Evolutionary conservation across 2,888 invertebrate species (phyloP).

Genomic region (Sminthurides aquaticus): DNA sequence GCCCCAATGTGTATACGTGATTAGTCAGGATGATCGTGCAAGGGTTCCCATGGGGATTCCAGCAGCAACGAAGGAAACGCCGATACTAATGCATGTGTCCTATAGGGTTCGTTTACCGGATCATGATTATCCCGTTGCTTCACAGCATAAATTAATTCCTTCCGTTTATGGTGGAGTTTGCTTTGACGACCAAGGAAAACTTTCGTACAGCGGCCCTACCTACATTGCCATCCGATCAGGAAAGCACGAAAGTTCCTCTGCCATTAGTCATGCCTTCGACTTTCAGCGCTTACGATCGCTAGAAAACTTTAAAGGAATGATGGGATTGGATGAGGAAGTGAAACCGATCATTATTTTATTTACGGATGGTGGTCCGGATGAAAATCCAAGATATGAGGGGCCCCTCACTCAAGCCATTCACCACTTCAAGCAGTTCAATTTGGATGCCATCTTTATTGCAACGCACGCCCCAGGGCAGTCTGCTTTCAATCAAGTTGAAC

Average conservation of each 20-base stretch:
- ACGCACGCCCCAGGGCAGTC: constrained; percentile 1
- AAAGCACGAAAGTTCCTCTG: background rate
- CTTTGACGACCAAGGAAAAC: background rate
- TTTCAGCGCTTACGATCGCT: background rate
- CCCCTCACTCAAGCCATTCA: background rate
- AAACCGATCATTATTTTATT: background rate
- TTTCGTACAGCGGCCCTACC: background rate
- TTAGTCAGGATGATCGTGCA: background rate
- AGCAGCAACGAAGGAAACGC: background rate
- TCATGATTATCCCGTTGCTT: background rate
- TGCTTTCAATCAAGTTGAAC: background rate
- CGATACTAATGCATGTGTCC: background rate
- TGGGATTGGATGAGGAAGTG: background rate
- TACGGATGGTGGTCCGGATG: background rate
- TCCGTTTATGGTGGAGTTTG: background rate
- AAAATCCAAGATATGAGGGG: background rate
- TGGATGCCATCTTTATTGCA: constrained; percentile 1
- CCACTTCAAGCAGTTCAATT: background rate
- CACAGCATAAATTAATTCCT: constrained; percentile 1
- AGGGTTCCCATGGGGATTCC: background rate
- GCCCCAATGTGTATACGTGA: background rate
- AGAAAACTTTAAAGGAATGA: background rate
- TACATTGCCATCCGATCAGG: background rate
- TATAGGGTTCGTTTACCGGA: background rate
- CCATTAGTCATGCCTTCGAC: background rate